phyloP scores from a whole-genome alignment of 2,113 vertebrate species.

The Chloropsis hardwickii region DNA sequence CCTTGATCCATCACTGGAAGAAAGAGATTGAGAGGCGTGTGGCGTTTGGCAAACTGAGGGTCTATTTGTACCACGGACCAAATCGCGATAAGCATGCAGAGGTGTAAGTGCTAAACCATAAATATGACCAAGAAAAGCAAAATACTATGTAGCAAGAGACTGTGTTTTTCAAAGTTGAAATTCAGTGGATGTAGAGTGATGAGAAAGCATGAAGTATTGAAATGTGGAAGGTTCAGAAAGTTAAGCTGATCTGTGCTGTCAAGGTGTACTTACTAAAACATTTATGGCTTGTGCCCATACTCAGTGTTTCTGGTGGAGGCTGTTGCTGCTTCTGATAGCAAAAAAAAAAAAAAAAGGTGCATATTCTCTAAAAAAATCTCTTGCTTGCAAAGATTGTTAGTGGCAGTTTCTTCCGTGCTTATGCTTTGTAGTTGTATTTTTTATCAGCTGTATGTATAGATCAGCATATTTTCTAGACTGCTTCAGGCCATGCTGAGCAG shows the following conservation, averaged over 20 bases:
- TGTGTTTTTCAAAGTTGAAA: not conserved
- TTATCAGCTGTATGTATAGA: not conserved
- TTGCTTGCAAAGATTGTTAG: not conserved
- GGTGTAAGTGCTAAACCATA: conserved; percentile 73
- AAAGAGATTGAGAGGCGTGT: conserved; percentile 87
- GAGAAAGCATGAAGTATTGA: not conserved
- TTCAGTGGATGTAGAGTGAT: not conserved
- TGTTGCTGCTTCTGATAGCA: not conserved
- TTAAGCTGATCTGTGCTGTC: not conserved
- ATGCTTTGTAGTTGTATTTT: not conserved
- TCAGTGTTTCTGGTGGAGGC: not conserved
- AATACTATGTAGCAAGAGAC: not conserved
- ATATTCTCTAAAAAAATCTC: not conserved
- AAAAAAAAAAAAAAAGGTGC: not conserved
- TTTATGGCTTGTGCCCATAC: not conserved
- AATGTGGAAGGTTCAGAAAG: not conserved
- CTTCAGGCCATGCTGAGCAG: not conserved
- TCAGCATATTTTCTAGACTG: not conserved
- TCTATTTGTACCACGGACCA: conserved; percentile 90
- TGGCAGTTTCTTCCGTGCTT: not conserved
- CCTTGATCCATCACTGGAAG: conserved; percentile 96
- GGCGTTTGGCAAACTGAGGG: conserved; percentile 68
- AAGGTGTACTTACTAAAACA: not conserved
- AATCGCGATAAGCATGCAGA: conserved; percentile 77
- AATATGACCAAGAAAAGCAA: not conserved